phyloP scores from a whole-genome alignment of 2,888 invertebrate genomes.

The Emmelina monodactyla region DNA sequence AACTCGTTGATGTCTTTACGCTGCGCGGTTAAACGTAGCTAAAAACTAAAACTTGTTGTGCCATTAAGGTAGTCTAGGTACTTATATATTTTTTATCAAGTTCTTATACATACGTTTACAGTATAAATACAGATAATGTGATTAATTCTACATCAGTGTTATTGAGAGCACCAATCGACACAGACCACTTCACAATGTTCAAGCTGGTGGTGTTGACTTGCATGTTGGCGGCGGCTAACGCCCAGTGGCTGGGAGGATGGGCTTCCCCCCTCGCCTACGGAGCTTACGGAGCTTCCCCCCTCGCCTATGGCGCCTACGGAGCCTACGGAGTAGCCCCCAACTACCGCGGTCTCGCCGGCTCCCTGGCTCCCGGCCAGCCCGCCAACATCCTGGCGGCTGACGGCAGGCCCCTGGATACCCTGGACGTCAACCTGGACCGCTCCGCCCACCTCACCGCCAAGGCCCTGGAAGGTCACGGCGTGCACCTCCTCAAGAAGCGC shows the following conservation, averaged over 20 bases:
- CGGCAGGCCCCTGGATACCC: constrained; percentile 54
- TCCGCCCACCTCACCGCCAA: constrained; percentile 46
- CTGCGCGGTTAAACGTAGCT: no score
- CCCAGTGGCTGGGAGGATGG: not conserved
- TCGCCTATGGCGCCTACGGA: constrained; percentile 20
- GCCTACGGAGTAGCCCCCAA: constrained; percentile 29
- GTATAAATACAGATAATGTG: constrained; percentile 33
- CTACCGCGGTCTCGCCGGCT: constrained; percentile 52
- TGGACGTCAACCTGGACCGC: constrained; percentile 54
- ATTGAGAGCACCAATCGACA: constrained; percentile 22
- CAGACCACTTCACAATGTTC: constrained; percentile 51
- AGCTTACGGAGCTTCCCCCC: constrained; percentile 22
- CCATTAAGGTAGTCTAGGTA: not conserved
- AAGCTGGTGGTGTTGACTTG: constrained; percentile 71
- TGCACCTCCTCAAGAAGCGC: constrained; percentile 39
- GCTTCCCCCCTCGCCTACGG: constrained; percentile 17
- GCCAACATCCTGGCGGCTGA: constrained; percentile 50
- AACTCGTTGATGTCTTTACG: no score
- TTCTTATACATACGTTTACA: no score
- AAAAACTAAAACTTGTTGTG: not conserved
- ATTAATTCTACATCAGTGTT: constrained; percentile 38
- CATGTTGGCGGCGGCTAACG: constrained; percentile 52
- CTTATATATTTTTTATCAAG: no score
- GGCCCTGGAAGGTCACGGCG: constrained; percentile 31
- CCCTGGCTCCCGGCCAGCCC: constrained; percentile 50